Evolutionary conservation across 2,888 invertebrate species (phyloP).

Genomic region (Andrena bicolor): DNA sequence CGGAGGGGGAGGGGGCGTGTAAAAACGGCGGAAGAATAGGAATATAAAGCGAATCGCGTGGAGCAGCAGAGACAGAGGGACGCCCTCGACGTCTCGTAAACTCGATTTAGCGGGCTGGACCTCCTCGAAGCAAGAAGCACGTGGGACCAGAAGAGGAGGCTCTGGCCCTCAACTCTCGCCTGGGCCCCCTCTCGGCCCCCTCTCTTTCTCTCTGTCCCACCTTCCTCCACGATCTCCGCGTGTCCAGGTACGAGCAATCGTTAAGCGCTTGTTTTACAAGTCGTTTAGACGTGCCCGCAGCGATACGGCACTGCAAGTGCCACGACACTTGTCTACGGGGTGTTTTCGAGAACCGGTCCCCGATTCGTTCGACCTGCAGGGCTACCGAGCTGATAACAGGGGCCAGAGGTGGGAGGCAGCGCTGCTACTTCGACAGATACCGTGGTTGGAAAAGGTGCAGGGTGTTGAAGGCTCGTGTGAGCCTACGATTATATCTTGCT

Average conservation of each 20-base stretch:
- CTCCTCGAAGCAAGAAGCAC: conserved; percentile 77
- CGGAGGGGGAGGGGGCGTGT: conserved; percentile 33
- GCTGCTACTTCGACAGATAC: conserved; percentile 8
- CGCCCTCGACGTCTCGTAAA: conserved; percentile 79
- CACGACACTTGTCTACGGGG: conserved; percentile 76
- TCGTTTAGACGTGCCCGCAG: conserved; percentile 81
- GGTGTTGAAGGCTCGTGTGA: too few relatives aligned
- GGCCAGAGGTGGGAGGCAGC: neutral
- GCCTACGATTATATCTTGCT: too few relatives aligned
- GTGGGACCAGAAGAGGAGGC: conserved; percentile 66
- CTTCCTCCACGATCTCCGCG: conserved; percentile 38
- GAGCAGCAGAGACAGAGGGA: conserved; percentile 37
- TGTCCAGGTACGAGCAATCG: conserved; percentile 78
- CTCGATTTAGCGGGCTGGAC: conserved; percentile 81
- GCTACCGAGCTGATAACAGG: conserved; percentile 75
- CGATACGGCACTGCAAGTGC: conserved; percentile 76
- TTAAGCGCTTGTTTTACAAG: conserved; percentile 85
- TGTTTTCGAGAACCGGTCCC: conserved; percentile 78
- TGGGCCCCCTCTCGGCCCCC: conserved; percentile 20
- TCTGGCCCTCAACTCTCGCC: neutral
- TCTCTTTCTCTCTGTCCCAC: conserved; percentile 21
- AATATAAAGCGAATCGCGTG: conserved; percentile 41
- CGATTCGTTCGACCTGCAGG: conserved; percentile 24
- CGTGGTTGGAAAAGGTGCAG: neutral
- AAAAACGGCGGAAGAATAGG: conserved; percentile 55